A percentile compares a stretch with the other conserved stretches of the same genome.
phyloP scores from a whole-genome alignment of 2,797 vertebrate species.

The Trematomus bernacchii region DNA sequence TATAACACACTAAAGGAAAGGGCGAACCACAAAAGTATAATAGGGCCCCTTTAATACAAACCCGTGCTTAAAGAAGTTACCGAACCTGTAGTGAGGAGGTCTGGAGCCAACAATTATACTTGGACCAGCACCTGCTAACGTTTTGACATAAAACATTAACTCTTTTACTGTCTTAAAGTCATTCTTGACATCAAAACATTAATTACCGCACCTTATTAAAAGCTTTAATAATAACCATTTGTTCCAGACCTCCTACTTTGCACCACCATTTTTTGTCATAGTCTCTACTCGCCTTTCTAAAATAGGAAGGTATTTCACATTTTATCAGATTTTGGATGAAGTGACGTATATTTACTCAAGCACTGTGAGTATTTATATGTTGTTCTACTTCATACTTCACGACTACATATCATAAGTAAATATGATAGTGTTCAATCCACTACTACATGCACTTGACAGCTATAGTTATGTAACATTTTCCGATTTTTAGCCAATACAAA shows the following conservation, averaged over 20 bases:
- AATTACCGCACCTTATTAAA: neutral
- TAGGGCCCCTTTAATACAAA: neutral
- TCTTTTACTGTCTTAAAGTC: neutral
- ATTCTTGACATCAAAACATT: conserved; percentile 3
- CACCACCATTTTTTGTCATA: neutral
- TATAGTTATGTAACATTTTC: no score
- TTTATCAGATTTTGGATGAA: no score
- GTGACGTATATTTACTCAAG: no score
- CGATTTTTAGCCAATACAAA: no score
- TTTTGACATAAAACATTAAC: neutral
- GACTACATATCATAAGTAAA: no score
- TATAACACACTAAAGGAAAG: no score
- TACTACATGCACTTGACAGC: neutral
- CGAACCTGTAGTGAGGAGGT: neutral
- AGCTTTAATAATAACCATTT: neutral
- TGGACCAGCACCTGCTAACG: neutral
- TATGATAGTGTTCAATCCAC: no score
- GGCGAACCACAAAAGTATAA: no score
- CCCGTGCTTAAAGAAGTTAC: neutral
- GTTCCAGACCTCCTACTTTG: neutral
- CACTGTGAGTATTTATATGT: no score
- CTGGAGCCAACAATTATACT: neutral
- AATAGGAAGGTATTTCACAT: neutral
- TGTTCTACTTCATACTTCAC: no score
- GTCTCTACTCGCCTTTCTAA: neutral